Evolutionary conservation across 2,888 invertebrate species (phyloP).

Genomic region (Zeuzera pyrina): DNA sequence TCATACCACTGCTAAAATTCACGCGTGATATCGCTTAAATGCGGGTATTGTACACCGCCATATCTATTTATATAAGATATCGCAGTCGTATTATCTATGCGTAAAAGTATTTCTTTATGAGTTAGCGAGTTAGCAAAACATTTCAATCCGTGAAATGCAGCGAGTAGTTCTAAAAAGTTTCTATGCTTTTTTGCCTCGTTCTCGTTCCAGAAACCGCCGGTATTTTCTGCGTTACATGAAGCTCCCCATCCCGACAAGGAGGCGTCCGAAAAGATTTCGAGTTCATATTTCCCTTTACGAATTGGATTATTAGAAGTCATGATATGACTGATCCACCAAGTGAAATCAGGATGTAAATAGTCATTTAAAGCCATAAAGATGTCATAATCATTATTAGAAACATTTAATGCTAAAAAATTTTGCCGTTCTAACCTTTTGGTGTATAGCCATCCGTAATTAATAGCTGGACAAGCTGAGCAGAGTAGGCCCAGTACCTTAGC

Average conservation of each 20-base stretch:
- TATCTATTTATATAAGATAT: conserved; percentile 13
- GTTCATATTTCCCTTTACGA: background rate
- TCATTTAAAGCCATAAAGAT: background rate
- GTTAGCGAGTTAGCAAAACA: conserved; percentile 7
- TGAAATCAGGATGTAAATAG: background rate
- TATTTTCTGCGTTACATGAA: conserved; percentile 5
- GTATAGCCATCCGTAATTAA: no score
- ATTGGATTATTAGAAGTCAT: background rate
- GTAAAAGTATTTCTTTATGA: conserved; percentile 8
- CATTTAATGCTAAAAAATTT: no score
- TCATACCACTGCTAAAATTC: conserved; percentile 18
- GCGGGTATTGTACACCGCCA: conserved; percentile 13
- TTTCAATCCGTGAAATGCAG: conserved; percentile 11
- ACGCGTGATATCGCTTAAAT: conserved; percentile 11
- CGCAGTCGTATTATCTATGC: conserved; percentile 15
- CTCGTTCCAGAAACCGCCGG: conserved; percentile 7
- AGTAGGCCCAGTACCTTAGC: background rate
- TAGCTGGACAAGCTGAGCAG: background rate
- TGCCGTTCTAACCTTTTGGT: background rate
- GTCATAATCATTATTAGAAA: background rate
- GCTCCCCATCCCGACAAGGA: conserved; percentile 11
- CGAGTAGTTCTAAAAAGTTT: conserved; percentile 10
- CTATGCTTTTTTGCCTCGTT: conserved; percentile 4
- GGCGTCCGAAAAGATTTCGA: conserved; percentile 13
- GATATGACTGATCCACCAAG: background rate